A percentile compares a stretch with the other conserved stretches of the same genome.
These are phyloP conservation scores for Semotilus atromaculatus DNA, from an alignment of 2,797 vertebrate genomes.

Conservation along the genomic window DNA sequence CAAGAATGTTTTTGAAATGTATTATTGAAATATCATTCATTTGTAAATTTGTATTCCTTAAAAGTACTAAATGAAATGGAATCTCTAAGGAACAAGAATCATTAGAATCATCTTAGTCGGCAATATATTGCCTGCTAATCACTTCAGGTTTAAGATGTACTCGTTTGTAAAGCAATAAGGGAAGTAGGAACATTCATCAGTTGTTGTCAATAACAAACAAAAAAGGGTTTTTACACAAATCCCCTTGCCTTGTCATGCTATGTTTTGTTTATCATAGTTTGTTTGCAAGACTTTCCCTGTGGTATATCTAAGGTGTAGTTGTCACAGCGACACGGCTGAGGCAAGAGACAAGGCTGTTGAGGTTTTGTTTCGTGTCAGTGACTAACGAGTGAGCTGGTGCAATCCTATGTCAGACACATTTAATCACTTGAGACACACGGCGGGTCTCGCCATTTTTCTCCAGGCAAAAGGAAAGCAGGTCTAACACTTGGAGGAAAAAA, in stretches of 20 bases:
- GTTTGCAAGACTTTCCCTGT: slow-evolving; percentile 36
- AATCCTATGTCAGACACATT: slow-evolving; percentile 55
- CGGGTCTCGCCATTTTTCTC: slow-evolving; percentile 19
- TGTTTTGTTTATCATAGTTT: slow-evolving; percentile 48
- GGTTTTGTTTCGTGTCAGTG: slow-evolving; percentile 50
- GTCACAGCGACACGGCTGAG: slow-evolving; percentile 37
- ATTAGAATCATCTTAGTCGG: background rate
- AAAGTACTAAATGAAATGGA: background rate
- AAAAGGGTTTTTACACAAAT: background rate
- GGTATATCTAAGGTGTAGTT: slow-evolving; percentile 33
- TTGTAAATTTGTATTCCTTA: background rate
- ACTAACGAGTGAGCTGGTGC: slow-evolving; percentile 55
- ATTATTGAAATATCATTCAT: background rate
- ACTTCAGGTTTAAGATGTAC: background rate
- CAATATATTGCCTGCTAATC: background rate
- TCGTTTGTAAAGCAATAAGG: background rate
- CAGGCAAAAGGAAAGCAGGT: slow-evolving; percentile 23
- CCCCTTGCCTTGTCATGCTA: slow-evolving; percentile 6
- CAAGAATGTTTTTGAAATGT: background rate
- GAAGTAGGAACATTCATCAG: background rate
- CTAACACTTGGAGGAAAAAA: background rate
- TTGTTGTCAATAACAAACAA: background rate
- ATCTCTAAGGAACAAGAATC: background rate
- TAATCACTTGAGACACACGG: slow-evolving; percentile 54
- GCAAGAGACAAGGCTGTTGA: slow-evolving; percentile 25